Conservation (phyloP, 2,888 invertebrate genomes). For the Neoscelio sp. region DNA sequence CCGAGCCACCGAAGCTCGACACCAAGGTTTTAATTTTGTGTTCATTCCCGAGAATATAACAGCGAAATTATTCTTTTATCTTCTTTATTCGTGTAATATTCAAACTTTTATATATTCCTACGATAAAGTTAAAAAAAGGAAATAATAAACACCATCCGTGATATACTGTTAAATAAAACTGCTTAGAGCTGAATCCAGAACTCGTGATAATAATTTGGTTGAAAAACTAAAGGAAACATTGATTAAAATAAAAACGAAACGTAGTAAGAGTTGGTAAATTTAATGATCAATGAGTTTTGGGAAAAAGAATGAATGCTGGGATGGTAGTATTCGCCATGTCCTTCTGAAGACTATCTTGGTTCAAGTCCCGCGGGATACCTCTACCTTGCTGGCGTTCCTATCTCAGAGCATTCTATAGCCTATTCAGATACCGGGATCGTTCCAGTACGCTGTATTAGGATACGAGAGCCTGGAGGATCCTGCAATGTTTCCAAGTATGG, state of each 20-base stretch:
- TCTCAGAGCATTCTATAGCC: constrained; percentile 82
- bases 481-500: constrained; percentile 73
- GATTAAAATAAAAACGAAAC: no score
- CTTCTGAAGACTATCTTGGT: constrained; percentile 82
- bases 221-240: constrained; percentile 17
- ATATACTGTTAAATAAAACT: no score
- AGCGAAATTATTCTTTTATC: no score
- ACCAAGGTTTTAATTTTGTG: no score
- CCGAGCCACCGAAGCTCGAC: no score
- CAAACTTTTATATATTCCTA: no score
- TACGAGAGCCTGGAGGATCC: constrained; percentile 70
- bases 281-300: constrained; percentile 25
- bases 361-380: constrained; percentile 81
- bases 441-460: constrained; percentile 75
- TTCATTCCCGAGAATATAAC: no score
- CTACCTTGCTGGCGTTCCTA: constrained; percentile 79
- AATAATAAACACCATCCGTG: no score
- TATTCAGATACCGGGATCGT: constrained; percentile 82
- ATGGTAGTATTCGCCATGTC: constrained; percentile 81
- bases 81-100: no score
- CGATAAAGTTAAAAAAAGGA: no score
- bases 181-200: no score
- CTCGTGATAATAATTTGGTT: no score
- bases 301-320: constrained; percentile 63
- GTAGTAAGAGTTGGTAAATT: constrained; percentile 5